phyloP scores from a whole-genome alignment of 2,888 invertebrate genomes.

The Pterostichus madidus region DNA sequence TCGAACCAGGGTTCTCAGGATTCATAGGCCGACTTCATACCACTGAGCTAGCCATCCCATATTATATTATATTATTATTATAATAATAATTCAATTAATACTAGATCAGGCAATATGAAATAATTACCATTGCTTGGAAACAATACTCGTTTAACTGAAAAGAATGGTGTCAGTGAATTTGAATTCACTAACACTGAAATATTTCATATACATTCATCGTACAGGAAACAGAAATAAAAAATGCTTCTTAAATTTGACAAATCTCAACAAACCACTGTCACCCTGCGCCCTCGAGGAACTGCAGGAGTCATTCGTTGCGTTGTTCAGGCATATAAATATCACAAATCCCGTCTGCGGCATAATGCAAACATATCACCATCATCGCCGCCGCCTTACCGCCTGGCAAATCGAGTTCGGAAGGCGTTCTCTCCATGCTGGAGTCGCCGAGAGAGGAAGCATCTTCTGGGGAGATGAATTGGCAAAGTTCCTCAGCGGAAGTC shows the following conservation, averaged over 20 bases:
- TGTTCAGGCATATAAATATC: slow-evolving; percentile 70
- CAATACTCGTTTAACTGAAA: too few relatives aligned
- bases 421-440: slow-evolving; percentile 72
- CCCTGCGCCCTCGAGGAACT: neutral
- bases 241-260: slow-evolving; percentile 40
- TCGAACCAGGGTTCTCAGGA: too few relatives aligned
- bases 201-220: slow-evolving; percentile 28
- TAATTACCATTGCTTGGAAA: too few relatives aligned
- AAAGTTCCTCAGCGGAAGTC: slow-evolving; percentile 75
- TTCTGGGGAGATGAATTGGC: slow-evolving; percentile 76
- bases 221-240: slow-evolving; percentile 38
- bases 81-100: too few relatives aligned
- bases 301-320: slow-evolving; percentile 13
- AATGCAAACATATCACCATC: slow-evolving; percentile 76
- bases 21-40: too few relatives aligned
- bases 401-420: slow-evolving; percentile 77
- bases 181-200: neutral
- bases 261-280: slow-evolving; percentile 23
- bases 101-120: too few relatives aligned
- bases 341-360: slow-evolving; percentile 72
- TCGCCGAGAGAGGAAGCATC: slow-evolving; percentile 75
- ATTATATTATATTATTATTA: too few relatives aligned
- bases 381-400: slow-evolving; percentile 74
- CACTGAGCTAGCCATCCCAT: too few relatives aligned
- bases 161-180: too few relatives aligned